Evolutionary conservation across 1,140 invertebrate species (phyloP).

Genomic region (Drosophila neocordata): DNA sequence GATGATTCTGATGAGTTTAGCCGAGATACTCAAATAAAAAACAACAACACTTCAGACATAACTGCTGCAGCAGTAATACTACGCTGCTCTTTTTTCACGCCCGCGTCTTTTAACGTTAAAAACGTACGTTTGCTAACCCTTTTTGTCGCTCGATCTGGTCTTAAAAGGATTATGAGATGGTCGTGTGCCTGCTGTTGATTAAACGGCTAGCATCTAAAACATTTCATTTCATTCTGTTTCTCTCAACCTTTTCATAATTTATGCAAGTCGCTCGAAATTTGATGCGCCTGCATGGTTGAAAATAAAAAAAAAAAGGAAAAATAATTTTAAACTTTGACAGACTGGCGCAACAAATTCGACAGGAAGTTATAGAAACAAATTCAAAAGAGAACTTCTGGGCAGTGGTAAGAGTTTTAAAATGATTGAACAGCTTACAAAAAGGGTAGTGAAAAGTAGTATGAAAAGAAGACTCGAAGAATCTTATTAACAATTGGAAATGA

Average conservation of each 20-base stretch:
- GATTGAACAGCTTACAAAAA: neutral
- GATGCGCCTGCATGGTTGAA: slow-evolving; percentile 65
- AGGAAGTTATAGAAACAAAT: slow-evolving; percentile 5
- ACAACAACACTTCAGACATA: slow-evolving; percentile 35
- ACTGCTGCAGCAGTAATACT: too few species aligned
- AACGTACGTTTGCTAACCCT: slow-evolving; percentile 2
- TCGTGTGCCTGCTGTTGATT: slow-evolving; percentile 75
- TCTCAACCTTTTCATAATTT: slow-evolving; percentile 60
- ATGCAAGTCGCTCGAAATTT: slow-evolving; percentile 71
- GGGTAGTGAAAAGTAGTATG: neutral
- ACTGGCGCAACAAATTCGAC: slow-evolving; percentile 25
- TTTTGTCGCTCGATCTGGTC: slow-evolving; percentile 58
- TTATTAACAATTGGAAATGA: too few species aligned
- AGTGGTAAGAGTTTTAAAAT: neutral
- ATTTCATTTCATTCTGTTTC: slow-evolving; percentile 10
- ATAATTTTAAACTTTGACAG: slow-evolving; percentile 34
- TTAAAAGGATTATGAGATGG: slow-evolving; percentile 60
- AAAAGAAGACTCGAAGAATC: neutral
- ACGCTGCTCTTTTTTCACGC: slow-evolving; percentile 75
- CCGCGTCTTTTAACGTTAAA: slow-evolving; percentile 39
- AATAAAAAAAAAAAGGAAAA: slow-evolving; percentile 34
- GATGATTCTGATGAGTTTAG: neutral
- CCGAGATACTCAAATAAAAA: slow-evolving; percentile 37
- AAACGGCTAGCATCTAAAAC: slow-evolving; percentile 54
- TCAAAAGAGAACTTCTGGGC: too few species aligned